Evolutionary conservation across 2,888 invertebrate genomes (phyloP).

Genomic region (Heliothis peltigera): DNA sequence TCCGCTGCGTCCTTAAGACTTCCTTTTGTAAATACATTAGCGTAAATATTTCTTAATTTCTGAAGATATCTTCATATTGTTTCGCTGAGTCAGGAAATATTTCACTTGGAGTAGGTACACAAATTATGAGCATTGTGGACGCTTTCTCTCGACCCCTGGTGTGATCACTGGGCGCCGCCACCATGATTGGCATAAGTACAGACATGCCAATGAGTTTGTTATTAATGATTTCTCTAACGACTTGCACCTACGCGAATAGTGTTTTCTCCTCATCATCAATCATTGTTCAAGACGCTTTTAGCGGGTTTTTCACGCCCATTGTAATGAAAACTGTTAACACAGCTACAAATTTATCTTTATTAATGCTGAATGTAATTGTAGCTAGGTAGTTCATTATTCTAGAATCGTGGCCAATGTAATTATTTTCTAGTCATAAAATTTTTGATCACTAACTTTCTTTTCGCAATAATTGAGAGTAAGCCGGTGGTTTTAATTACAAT

Average conservation of each 20-base stretch:
- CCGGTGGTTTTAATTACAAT: slow-evolving; percentile 20
- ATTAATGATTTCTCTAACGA: slow-evolving; percentile 74
- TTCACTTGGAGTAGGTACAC: slow-evolving; percentile 49
- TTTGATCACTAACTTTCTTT: slow-evolving; percentile 33
- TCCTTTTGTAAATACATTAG: slow-evolving; percentile 9
- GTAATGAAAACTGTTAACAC: slow-evolving; percentile 18
- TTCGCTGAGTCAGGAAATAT: slow-evolving; percentile 60
- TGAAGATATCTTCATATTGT: slow-evolving; percentile 28
- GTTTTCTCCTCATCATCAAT: slow-evolving; percentile 67
- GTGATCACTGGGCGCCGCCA: slow-evolving; percentile 52
- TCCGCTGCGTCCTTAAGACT: slow-evolving; percentile 24
- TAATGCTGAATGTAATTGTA: slow-evolving; percentile 31
- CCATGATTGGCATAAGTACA: slow-evolving; percentile 72
- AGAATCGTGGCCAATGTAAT: slow-evolving; percentile 1
- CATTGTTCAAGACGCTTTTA: slow-evolving; percentile 58
- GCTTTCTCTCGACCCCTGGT: slow-evolving; percentile 74
- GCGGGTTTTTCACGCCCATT: slow-evolving; percentile 47
- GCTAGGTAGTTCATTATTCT: slow-evolving; percentile 17
- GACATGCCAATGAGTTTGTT: slow-evolving; percentile 65
- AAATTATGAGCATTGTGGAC: slow-evolving; percentile 52
- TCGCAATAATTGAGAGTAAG: slow-evolving; percentile 5
- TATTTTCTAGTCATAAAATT: slow-evolving; percentile 30
- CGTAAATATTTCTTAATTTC: slow-evolving; percentile 19
- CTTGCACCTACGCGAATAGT: slow-evolving; percentile 47
- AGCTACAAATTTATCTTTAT: slow-evolving; percentile 5